Evolutionary conservation across 2,797 vertebrate species (phyloP).

Genomic region (Pseudochirops corinnae): DNA sequence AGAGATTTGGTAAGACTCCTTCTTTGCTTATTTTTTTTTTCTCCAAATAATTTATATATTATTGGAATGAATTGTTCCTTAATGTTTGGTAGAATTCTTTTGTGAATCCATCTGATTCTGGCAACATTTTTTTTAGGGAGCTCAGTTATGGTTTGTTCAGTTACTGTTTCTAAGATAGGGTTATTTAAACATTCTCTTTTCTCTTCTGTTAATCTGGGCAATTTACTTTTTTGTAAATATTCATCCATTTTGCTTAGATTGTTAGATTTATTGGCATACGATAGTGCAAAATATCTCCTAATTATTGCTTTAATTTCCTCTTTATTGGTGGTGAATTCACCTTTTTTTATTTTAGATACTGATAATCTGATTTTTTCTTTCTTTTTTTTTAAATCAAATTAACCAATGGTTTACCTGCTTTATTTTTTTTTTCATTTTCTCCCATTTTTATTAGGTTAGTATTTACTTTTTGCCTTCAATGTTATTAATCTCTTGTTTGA

Average conservation of each 20-base stretch:
- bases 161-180: background rate
- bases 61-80: background rate
- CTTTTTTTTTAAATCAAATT: background rate
- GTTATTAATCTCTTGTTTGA: no score
- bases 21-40: background rate
- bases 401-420: background rate
- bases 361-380: background rate
- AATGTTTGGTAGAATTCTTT: background rate
- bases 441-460: no score
- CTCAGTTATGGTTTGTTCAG: background rate
- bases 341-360: background rate
- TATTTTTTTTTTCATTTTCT: no score
- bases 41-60: background rate
- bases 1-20: no score
- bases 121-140: background rate
- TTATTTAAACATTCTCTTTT: background rate
- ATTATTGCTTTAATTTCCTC: background rate
- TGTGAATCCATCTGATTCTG: background rate
- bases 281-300: background rate
- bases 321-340: background rate
- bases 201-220: background rate
- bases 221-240: background rate
- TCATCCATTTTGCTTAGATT: background rate
- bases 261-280: background rate
- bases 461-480: no score